Evolutionary conservation across 2,797 vertebrate genomes (phyloP).

Genomic region (Tokudaia tokunoshimensis): DNA sequence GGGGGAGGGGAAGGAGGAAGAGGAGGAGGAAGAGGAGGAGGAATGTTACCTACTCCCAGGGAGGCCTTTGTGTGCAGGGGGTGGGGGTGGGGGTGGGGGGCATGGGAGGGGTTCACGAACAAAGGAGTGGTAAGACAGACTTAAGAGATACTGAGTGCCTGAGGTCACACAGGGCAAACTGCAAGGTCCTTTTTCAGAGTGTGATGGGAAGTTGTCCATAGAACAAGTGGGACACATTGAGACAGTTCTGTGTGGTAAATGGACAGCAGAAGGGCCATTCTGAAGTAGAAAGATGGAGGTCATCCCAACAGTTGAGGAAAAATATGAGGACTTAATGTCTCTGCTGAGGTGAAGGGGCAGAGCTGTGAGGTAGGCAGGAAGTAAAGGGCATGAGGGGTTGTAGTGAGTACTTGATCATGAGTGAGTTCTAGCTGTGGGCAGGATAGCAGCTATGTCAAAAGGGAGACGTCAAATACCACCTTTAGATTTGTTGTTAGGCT

Average conservation of each 20-base stretch:
- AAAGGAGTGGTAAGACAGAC: not conserved
- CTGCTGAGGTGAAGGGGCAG: not conserved
- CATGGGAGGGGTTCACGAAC: not conserved
- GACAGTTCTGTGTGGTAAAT: not conserved
- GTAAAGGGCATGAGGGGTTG: not conserved
- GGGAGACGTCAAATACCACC: not conserved
- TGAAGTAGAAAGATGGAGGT: not conserved
- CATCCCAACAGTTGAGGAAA: not conserved
- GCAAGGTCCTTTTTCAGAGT: not conserved
- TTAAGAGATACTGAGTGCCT: not conserved
- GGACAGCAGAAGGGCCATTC: not conserved
- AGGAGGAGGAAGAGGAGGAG: not conserved
- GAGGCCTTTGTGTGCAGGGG: not conserved
- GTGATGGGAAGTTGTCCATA: not conserved
- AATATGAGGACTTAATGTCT: constrained; percentile 25
- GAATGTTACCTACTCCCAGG: not conserved
- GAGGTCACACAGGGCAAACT: not conserved
- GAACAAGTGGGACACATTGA: not conserved
- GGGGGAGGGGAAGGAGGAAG: not conserved
- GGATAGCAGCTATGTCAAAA: not conserved
- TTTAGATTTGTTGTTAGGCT: constrained; percentile 46
- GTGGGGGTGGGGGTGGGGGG: too few relatives aligned
- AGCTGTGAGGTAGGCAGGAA: not conserved
- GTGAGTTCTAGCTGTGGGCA: not conserved
- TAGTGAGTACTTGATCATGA: not conserved